Percentiles rank a stretch among this genome's conserved stretches.
These are phyloP conservation scores for Drosophila demipolita DNA, from an alignment of 2,888 invertebrate genomes.

Conservation along the genomic window DNA sequence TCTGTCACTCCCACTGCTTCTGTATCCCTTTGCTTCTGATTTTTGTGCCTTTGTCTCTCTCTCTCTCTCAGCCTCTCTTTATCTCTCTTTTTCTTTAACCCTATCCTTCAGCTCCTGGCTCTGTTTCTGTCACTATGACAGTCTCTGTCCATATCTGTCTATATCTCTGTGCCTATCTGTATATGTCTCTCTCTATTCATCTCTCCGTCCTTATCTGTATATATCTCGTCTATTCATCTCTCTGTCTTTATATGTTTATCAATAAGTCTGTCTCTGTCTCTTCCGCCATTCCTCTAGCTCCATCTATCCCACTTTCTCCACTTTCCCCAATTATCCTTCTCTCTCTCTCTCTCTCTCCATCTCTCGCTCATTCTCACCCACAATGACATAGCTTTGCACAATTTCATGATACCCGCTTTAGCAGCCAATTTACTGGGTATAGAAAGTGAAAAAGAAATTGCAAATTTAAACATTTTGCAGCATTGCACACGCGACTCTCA, in stretches of 20 bases:
- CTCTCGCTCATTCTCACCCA: not conserved
- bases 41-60: not conserved
- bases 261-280: not conserved
- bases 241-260: not conserved
- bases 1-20: too few relatives aligned
- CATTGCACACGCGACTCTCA: conserved; percentile 80
- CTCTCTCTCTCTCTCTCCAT: not conserved
- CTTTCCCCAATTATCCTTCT: too few relatives aligned
- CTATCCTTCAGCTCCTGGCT: too few relatives aligned
- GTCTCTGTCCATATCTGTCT: not conserved
- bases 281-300: not conserved
- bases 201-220: not conserved
- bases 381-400: not conserved
- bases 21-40: too few relatives aligned
- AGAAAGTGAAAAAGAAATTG: conserved; percentile 35
- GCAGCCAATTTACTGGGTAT: not conserved
- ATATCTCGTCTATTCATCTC: not conserved
- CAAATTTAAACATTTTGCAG: conserved; percentile 78
- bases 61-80: not conserved
- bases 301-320: not conserved
- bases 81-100: not conserved
- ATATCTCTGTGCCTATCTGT: not conserved
- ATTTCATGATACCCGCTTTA: not conserved
- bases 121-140: not conserved
- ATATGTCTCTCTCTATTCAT: not conserved